These are phyloP conservation scores for Pedicia rivosa DNA, from an alignment of 2,888 invertebrate species.

Conservation along the genomic window DNA sequence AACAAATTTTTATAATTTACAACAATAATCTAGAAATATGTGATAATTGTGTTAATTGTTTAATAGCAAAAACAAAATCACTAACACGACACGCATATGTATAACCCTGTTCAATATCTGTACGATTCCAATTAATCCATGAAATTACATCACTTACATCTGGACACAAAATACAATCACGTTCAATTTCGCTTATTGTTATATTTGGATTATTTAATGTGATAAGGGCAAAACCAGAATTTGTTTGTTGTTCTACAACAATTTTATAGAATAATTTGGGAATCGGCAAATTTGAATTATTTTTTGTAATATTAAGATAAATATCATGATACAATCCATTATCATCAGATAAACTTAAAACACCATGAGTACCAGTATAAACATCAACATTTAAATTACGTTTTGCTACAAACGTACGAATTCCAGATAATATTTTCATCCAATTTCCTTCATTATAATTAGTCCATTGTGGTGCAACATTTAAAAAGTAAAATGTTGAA, in stretches of 20 bases:
- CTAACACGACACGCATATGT: constrained; percentile 1
- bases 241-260: background rate
- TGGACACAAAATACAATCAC: background rate
- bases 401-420: constrained; percentile 30
- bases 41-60: too few species aligned
- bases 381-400: constrained; percentile 28
- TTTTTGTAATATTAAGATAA: too few species aligned
- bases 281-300: too few species aligned
- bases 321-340: constrained; percentile 24
- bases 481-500: constrained; percentile 37
- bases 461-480: constrained; percentile 40
- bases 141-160: background rate
- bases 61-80: background rate
- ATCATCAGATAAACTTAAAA: constrained; percentile 34
- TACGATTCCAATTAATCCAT: constrained; percentile 1
- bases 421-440: constrained; percentile 33
- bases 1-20: too few species aligned
- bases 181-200: background rate
- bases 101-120: background rate
- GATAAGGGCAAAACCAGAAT: background rate
- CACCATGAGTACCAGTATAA: constrained; percentile 40
- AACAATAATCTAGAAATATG: too few species aligned
- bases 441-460: constrained; percentile 42
- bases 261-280: constrained; percentile 3
- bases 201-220: background rate